These are phyloP conservation scores for Cerastoderma edule DNA, from an alignment of 2,888 invertebrate species.

Conservation along the genomic window DNA sequence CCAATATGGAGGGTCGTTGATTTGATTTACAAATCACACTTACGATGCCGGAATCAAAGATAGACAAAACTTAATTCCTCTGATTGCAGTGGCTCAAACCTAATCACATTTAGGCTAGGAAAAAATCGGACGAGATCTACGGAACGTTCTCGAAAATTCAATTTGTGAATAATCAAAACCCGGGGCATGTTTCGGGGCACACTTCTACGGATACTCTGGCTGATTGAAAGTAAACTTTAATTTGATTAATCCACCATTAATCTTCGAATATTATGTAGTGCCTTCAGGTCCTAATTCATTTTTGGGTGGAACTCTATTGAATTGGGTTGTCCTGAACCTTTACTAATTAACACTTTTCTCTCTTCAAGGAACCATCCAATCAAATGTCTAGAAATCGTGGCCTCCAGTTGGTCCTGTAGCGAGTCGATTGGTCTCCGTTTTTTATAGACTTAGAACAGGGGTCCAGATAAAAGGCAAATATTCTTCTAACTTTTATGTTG, in stretches of 20 bases:
- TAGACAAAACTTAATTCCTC: slow-evolving; percentile 56
- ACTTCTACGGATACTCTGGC: slow-evolving; percentile 26
- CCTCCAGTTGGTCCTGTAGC: slow-evolving; percentile 1
- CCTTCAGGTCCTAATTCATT: slow-evolving; percentile 22
- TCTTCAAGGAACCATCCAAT: slow-evolving; percentile 10
- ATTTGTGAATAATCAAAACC: slow-evolving; percentile 58
- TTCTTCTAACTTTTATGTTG: no score
- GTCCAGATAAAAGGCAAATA: no score
- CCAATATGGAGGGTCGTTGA: background rate
- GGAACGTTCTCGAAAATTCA: slow-evolving; percentile 54
- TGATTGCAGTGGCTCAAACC: slow-evolving; percentile 38
- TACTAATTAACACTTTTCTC: slow-evolving; percentile 25
- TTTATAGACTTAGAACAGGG: no score
- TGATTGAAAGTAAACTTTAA: slow-evolving; percentile 59
- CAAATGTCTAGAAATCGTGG: slow-evolving; percentile 17
- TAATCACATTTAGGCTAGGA: slow-evolving; percentile 42
- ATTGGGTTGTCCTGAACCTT: slow-evolving; percentile 15
- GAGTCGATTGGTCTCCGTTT: background rate
- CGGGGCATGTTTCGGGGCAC: slow-evolving; percentile 55
- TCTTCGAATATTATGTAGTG: slow-evolving; percentile 50
- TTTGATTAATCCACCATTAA: slow-evolving; percentile 54
- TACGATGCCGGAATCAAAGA: slow-evolving; percentile 2
- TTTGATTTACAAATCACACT: slow-evolving; percentile 3
- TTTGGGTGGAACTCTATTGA: slow-evolving; percentile 24
- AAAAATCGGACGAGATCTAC: slow-evolving; percentile 45